These are phyloP conservation scores for Spodoptera exigua DNA, from an alignment of 2,888 invertebrate genomes.

Conservation along the genomic window DNA sequence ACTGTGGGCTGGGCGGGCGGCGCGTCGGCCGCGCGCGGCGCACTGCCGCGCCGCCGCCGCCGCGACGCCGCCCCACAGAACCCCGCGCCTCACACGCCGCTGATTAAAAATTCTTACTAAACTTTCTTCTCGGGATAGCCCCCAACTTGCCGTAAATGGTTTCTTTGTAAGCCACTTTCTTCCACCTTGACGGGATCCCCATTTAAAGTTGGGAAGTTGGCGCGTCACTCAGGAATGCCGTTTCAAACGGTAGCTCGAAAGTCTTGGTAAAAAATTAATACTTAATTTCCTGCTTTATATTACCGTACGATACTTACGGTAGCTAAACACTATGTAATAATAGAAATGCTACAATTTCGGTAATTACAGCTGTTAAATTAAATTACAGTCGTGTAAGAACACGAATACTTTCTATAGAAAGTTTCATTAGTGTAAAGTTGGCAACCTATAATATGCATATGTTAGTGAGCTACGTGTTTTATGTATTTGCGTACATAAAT, in stretches of 20 bases:
- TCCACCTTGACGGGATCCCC: constrained; percentile 54
- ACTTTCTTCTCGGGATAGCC: constrained; percentile 77
- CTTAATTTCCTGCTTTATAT: constrained; percentile 36
- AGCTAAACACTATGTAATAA: constrained; percentile 52
- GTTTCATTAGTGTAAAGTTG: constrained; percentile 50
- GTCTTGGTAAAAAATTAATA: constrained; percentile 36
- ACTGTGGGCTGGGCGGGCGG: constrained; percentile 82
- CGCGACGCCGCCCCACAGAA: constrained; percentile 68
- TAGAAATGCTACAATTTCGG: constrained; percentile 57
- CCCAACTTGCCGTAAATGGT: constrained; percentile 70
- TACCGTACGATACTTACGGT: constrained; percentile 46
- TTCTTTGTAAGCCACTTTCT: constrained; percentile 66
- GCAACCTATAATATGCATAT: constrained; percentile 62
- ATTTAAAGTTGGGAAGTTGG: constrained; percentile 53
- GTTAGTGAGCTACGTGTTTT: constrained; percentile 51
- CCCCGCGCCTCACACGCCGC: constrained; percentile 60
- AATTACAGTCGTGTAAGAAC: constrained; percentile 57
- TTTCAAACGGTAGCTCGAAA: constrained; percentile 38
- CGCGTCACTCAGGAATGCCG: constrained; percentile 46
- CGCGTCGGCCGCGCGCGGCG: constrained; percentile 89
- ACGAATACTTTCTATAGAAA: constrained; percentile 64
- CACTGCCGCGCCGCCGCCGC: constrained; percentile 85
- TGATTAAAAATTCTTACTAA: constrained; percentile 86
- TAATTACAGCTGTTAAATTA: constrained; percentile 58
- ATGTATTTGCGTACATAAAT: constrained; percentile 57